These are phyloP conservation scores for Panthera uncia DNA, from an alignment of 2,113 vertebrate species.

Conservation along the genomic window DNA sequence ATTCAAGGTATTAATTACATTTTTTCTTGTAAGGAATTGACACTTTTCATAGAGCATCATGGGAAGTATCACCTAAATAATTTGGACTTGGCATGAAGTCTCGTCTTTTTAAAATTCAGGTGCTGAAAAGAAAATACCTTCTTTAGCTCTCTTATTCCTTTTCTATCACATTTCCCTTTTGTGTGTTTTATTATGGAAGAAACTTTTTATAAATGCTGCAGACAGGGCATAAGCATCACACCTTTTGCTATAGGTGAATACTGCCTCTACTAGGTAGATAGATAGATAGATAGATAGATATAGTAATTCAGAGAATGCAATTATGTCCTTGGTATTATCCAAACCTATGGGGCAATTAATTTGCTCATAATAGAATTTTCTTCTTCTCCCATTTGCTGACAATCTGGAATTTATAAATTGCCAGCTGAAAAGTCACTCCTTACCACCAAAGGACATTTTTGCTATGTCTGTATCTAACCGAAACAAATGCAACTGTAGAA, in stretches of 20 bases:
- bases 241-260: not conserved
- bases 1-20: not conserved
- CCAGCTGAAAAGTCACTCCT: not conserved
- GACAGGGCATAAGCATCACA: not conserved
- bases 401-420: not conserved
- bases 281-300: too few species aligned
- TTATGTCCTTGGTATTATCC: not conserved
- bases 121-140: not conserved
- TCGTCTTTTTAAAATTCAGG: not conserved
- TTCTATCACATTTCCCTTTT: not conserved
- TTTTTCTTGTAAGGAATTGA: not conserved
- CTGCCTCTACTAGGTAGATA: not conserved
- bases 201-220: not conserved
- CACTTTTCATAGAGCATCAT: not conserved
- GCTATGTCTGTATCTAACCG: not conserved
- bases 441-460: not conserved
- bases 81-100: not conserved
- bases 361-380: not conserved
- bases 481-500: not conserved
- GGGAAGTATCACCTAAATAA: not conserved
- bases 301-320: not conserved
- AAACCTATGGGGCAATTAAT: not conserved
- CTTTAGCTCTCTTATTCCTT: not conserved
- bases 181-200: not conserved
- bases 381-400: not conserved